A percentile compares a stretch with the other conserved stretches of the same genome.
Evolutionary conservation across 1,140 invertebrate species (phyloP).

Genomic region (Plectus sambesii): DNA sequence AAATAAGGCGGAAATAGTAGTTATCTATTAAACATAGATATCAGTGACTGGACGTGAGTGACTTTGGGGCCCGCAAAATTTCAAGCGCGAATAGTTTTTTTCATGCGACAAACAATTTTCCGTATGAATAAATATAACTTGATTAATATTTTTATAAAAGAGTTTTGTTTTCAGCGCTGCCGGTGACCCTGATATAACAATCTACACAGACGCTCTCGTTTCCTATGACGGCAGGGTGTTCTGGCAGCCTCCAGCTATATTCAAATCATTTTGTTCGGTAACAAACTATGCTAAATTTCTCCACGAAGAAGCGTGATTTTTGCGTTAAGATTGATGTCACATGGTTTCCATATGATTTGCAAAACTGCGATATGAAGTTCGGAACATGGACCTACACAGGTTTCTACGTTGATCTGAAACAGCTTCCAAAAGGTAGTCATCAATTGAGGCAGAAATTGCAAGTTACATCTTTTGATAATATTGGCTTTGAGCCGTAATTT

Average conservation of each 20-base stretch:
- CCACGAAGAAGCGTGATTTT: no score
- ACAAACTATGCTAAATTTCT: no score
- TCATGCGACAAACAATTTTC: not conserved
- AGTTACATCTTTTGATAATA: no score
- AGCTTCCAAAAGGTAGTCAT: slow-evolving; percentile 40
- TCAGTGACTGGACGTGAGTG: not conserved
- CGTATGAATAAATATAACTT: not conserved
- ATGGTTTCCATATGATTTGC: slow-evolving; percentile 87
- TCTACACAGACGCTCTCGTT: slow-evolving; percentile 86
- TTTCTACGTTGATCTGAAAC: slow-evolving; percentile 64
- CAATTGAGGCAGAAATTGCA: no score
- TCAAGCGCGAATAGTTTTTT: not conserved
- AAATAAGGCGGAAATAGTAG: slow-evolving; percentile 1
- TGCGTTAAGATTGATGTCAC: slow-evolving; percentile 90
- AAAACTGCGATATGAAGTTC: slow-evolving; percentile 92
- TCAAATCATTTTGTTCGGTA: slow-evolving; percentile 58
- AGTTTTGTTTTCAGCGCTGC: slow-evolving; percentile 63
- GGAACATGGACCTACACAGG: slow-evolving; percentile 95
- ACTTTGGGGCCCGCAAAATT: not conserved
- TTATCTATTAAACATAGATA: not conserved
- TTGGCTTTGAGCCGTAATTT: no score
- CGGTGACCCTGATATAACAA: slow-evolving; percentile 90
- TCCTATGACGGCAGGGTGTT: slow-evolving; percentile 80
- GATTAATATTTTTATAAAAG: slow-evolving; percentile 4
- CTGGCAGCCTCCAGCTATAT: slow-evolving; percentile 89